Evolutionary conservation across 2,797 vertebrate species (phyloP).

Genomic region (Bucorvus abyssinicus): DNA sequence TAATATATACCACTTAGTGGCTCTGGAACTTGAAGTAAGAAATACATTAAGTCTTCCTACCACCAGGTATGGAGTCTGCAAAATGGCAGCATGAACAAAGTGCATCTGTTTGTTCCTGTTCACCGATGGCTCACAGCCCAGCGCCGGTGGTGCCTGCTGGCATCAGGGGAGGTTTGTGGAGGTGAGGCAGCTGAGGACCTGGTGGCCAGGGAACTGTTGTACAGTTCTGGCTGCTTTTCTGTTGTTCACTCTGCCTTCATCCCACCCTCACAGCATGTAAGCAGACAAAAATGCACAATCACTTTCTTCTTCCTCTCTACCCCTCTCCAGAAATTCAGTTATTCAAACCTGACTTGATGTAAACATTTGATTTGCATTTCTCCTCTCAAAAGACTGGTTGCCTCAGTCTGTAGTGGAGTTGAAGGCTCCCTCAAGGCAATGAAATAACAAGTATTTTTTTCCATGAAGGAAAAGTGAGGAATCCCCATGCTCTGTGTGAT

Average conservation of each 20-base stretch:
- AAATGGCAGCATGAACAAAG: not conserved
- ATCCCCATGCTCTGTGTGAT: not conserved
- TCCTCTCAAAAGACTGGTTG: not conserved
- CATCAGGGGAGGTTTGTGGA: not conserved
- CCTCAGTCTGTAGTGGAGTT: not conserved
- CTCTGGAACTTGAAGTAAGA: not conserved
- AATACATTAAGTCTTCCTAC: not conserved
- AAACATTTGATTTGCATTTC: not conserved
- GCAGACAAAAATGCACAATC: not conserved
- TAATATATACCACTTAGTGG: not conserved
- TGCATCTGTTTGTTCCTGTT: not conserved
- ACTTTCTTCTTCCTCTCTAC: not conserved
- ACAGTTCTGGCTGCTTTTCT: not conserved
- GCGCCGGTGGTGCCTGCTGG: not conserved
- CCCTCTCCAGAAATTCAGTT: not conserved
- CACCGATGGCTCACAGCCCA: not conserved
- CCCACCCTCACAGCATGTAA: not conserved
- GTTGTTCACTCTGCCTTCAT: not conserved
- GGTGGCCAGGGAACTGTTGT: not conserved
- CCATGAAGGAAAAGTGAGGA: not conserved
- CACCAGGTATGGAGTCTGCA: not conserved
- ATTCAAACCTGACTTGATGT: not conserved
- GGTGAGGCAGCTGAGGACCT: not conserved
- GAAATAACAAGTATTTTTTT: not conserved
- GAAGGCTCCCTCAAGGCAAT: not conserved